Evolutionary conservation across 2,888 invertebrate genomes (phyloP), one percentile per base, ranked within the genome.

Genomic region (Tachina fera): DNA sequence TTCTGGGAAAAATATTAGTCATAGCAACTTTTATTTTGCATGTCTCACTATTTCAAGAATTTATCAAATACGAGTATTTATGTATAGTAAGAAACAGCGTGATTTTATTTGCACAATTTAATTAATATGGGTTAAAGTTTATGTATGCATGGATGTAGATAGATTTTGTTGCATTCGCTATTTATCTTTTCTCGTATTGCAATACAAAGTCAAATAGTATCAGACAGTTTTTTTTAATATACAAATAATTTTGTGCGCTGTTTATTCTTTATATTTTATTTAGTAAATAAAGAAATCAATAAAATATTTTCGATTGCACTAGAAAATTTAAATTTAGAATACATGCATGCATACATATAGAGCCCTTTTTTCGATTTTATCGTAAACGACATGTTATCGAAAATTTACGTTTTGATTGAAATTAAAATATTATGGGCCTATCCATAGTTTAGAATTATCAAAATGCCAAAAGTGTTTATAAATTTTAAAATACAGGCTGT

Each of bases 1-100:
- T 87, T 87, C 87, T 82, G 67, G 83, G 87, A 87, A 87, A 81
- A 78, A 79, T 61, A 22, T 87, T 87, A 87, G 87, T 87, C 87
- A 87, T 81, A 85, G 41, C 19, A 65, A 19, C 61, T 79, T 74
- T 63, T 65, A 3, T 22, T 22, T 70, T 77, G 47, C 22, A 67
- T 67, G 68, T 51, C 6, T 80, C 60, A 22, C 43, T 60, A 72
- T 47, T 19, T 14, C 19, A 75, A 70, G 61, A 70, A 53, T 31
- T 76, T 76, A 82, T 82, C 70, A 70, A 76, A 39, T 70, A 22
- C 22, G 3, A n/a, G n/a, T 31, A 31, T 31, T 31, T 31, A 31
- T 31, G 31, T 31, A 4, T 31, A 45, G 39, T 43, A 68, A 70
- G 19, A 11, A 31, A 67, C 56, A 58, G 58, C 22, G 76, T 76